Conservation (phyloP, 2,113 vertebrate species). For the Forbesichthys papilliferus region DNA sequence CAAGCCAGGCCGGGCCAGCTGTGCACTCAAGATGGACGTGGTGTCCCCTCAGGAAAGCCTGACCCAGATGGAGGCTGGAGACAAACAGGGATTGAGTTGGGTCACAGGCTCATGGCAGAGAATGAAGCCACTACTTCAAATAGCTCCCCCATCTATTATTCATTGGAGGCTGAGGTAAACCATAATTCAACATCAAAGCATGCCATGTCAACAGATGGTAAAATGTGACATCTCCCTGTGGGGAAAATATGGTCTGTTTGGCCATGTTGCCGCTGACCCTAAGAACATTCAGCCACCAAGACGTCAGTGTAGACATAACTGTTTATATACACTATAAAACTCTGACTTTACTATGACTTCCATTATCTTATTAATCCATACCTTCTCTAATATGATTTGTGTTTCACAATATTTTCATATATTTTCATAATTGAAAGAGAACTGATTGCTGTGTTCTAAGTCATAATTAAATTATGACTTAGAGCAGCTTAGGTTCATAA, state of each 20-base stretch:
- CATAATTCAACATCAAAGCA: background rate
- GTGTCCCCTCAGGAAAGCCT: slow-evolving; percentile 10
- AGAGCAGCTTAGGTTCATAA: no score
- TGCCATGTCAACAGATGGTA: background rate
- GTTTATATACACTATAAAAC: no score
- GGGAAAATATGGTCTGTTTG: background rate
- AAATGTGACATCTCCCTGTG: background rate
- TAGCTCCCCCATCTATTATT: slow-evolving; percentile 1
- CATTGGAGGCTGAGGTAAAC: background rate
- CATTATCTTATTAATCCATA: no score
- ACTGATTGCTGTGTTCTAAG: no score
- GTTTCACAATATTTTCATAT: no score
- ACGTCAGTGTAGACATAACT: no score
- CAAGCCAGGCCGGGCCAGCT: slow-evolving; percentile 14
- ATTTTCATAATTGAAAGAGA: no score
- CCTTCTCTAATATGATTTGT: no score
- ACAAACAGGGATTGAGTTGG: background rate
- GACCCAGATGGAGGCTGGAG: slow-evolving; percentile 25
- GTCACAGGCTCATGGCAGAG: background rate
- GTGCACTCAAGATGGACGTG: slow-evolving; percentile 5
- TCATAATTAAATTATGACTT: no score
- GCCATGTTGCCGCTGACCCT: background rate
- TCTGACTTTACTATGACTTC: no score
- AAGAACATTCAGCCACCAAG: background rate
- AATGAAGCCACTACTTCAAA: background rate